Evolutionary conservation across 2,797 vertebrate genomes (phyloP).

Genomic region (Neopelma chrysocephalum): DNA sequence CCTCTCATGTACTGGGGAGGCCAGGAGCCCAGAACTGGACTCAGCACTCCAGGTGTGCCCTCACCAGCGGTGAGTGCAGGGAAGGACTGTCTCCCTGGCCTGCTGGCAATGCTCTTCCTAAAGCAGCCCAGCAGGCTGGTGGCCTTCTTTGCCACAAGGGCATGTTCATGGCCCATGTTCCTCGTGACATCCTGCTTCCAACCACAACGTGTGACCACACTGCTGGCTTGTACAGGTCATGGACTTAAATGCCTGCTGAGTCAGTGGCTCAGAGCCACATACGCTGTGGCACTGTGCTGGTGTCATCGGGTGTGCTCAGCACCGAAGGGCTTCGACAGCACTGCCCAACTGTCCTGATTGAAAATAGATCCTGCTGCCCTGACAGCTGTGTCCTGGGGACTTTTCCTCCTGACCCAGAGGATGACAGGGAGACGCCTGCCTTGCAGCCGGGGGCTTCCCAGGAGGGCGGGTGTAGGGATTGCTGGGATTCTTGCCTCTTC

Average conservation of each 20-base stretch:
- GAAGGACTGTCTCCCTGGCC: background rate
- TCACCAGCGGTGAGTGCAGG: background rate
- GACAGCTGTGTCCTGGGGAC: background rate
- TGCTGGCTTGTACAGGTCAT: background rate
- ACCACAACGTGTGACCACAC: fast-evolving
- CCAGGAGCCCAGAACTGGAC: background rate
- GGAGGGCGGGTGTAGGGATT: background rate
- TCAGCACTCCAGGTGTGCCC: background rate
- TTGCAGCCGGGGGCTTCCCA: background rate
- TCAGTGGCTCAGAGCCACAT: background rate
- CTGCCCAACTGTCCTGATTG: background rate
- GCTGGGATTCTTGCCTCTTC: conserved; percentile 2
- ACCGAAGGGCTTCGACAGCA: fast-evolving
- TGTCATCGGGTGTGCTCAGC: background rate
- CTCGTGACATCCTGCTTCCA: background rate
- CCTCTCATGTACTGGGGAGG: background rate
- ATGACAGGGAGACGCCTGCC: background rate
- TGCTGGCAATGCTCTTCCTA: background rate
- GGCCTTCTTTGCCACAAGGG: background rate
- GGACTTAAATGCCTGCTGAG: background rate
- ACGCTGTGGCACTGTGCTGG: background rate
- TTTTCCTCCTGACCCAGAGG: background rate
- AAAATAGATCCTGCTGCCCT: background rate
- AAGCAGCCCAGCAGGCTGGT: background rate
- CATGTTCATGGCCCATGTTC: background rate